Evolutionary conservation across 2,797 vertebrate genomes (phyloP).

Genomic region (Crenuchus spilurus): DNA sequence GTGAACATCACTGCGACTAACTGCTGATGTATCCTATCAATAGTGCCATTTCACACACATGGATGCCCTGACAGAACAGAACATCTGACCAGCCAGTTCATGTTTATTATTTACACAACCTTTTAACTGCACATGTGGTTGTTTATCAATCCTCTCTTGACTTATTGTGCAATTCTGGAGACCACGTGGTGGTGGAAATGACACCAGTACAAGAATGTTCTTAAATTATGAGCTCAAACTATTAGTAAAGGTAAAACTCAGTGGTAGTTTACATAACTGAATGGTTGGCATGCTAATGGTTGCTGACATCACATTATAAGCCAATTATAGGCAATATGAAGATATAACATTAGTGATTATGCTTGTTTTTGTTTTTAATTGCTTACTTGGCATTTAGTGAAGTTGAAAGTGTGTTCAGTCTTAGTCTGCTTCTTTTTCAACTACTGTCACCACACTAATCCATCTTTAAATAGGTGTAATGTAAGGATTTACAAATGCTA

Average conservation of each 20-base stretch:
- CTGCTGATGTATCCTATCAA: neutral
- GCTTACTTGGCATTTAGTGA: constrained; percentile 34
- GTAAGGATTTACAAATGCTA: constrained; percentile 75
- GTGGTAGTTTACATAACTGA: too few species aligned
- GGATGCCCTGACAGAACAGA: neutral
- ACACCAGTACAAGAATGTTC: neutral
- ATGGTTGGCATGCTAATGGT: too few species aligned
- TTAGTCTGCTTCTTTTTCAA: constrained; percentile 59
- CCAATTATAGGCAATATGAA: too few species aligned
- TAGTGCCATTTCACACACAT: neutral
- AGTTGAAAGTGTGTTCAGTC: constrained; percentile 51
- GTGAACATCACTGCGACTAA: neutral
- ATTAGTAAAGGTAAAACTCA: too few species aligned
- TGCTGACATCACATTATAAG: too few species aligned
- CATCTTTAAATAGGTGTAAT: constrained; percentile 76
- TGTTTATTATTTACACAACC: neutral
- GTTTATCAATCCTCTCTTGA: neutral
- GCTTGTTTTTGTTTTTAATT: neutral
- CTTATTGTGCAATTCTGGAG: neutral
- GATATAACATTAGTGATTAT: neutral
- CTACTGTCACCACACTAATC: constrained; percentile 69
- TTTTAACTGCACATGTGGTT: neutral
- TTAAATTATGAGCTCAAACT: too few species aligned
- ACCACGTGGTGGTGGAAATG: neutral
- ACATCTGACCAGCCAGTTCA: too few species aligned